A percentile compares a stretch with the other conserved stretches of the same genome.
These are phyloP conservation scores for Phyllotreta striolata DNA, from an alignment of 2,888 invertebrate genomes.

Conservation along the genomic window DNA sequence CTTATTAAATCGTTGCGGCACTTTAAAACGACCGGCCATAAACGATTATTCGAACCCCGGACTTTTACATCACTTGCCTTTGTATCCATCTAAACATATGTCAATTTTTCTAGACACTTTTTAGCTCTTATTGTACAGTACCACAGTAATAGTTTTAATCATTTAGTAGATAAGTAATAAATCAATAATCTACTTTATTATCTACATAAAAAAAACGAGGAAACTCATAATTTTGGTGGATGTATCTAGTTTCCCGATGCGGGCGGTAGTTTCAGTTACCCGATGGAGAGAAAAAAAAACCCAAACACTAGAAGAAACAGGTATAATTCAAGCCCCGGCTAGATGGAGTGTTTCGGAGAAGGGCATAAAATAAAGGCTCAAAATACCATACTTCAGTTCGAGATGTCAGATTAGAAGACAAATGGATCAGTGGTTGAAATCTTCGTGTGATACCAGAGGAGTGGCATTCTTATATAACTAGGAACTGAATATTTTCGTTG, in stretches of 20 bases:
- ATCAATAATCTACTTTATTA: too few relatives aligned
- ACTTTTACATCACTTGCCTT: too few relatives aligned
- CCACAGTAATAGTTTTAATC: too few relatives aligned
- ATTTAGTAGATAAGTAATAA: too few relatives aligned
- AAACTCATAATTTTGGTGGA: neutral
- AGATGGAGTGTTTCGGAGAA: conserved; percentile 32
- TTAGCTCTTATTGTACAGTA: too few relatives aligned
- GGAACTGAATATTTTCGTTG: conserved; percentile 31
- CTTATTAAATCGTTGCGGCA: conserved; percentile 58
- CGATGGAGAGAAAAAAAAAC: conserved; percentile 7
- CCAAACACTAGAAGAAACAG: conserved; percentile 14
- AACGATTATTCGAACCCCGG: conserved; percentile 54
- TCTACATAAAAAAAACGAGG: too few relatives aligned
- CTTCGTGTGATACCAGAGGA: conserved; percentile 36
- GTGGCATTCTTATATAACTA: conserved; percentile 37
- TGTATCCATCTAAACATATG: too few relatives aligned
- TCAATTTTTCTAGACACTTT: too few relatives aligned
- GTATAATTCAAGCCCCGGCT: conserved; percentile 30
- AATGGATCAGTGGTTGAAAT: conserved; percentile 37
- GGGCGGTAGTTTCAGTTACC: conserved; percentile 25
- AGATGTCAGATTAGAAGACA: conserved; percentile 39
- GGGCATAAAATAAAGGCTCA: conserved; percentile 34
- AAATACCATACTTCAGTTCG: conserved; percentile 36
- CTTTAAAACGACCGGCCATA: conserved; percentile 57
- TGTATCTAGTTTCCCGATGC: conserved; percentile 29